phyloP scores from a whole-genome alignment of 1,140 invertebrate species.

The Pachyrhynchus sulphureomaculatus region DNA sequence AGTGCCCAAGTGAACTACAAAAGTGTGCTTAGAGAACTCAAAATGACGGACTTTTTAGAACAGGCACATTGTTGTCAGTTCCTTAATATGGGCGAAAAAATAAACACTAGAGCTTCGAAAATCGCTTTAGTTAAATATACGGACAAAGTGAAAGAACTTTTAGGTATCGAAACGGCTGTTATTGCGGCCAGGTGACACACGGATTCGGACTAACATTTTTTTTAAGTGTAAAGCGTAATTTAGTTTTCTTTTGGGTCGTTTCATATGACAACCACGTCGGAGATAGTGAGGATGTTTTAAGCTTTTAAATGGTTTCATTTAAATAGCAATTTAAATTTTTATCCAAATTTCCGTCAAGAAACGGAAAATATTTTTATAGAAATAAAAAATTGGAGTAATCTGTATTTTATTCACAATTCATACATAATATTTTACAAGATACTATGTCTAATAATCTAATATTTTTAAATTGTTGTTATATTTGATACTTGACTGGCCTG shows the following conservation, averaged over 20 bases:
- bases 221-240: constrained; percentile 3
- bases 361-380: no score
- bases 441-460: no score
- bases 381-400: no score
- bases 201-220: background rate
- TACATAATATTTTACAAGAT: no score
- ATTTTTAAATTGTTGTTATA: no score
- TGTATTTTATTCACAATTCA: no score
- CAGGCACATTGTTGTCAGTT: constrained; percentile 76
- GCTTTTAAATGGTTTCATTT: background rate
- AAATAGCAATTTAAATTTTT: no score
- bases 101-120: constrained; percentile 75
- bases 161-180: constrained; percentile 67
- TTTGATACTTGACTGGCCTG: no score
- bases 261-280: background rate
- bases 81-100: constrained; percentile 72
- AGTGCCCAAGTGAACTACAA: constrained; percentile 33
- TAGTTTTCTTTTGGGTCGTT: constrained; percentile 10
- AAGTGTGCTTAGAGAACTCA: constrained; percentile 64
- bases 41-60: constrained; percentile 76
- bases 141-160: constrained; percentile 70
- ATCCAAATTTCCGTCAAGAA: no score
- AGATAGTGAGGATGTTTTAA: background rate
- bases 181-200: constrained; percentile 60
- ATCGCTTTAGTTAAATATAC: constrained; percentile 81